phyloP scores from a whole-genome alignment of 1,140 invertebrate species.

The Euglossa dilemma region DNA sequence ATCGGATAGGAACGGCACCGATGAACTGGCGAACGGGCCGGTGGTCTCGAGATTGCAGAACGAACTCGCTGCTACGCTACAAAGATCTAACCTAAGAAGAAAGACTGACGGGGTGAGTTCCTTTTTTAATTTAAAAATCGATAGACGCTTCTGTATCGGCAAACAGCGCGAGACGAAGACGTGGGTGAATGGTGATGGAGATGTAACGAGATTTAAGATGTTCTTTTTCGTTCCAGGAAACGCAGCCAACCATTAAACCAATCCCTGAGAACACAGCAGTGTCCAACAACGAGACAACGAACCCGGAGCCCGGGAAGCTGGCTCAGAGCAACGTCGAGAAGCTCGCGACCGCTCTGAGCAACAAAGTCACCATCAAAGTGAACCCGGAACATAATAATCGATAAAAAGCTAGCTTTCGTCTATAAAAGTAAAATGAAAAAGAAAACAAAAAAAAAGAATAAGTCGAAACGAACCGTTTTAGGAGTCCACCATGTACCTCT shows the following conservation, averaged over 20 bases:
- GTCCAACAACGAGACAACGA: slow-evolving; percentile 59
- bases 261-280: slow-evolving; percentile 48
- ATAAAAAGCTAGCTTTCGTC: slow-evolving; percentile 67
- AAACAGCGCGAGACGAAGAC: no score
- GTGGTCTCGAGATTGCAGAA: slow-evolving; percentile 87
- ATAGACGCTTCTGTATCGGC: no score
- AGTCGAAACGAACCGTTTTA: slow-evolving; percentile 44
- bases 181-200: no score
- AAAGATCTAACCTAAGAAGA: slow-evolving; percentile 88
- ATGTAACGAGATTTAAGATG: no score
- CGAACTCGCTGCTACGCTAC: slow-evolving; percentile 88
- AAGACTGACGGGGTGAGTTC: slow-evolving; percentile 86
- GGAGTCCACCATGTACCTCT: slow-evolving; percentile 59
- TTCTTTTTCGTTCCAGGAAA: slow-evolving; percentile 45
- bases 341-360: slow-evolving; percentile 74
- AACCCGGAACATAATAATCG: slow-evolving; percentile 77
- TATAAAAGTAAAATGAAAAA: not conserved
- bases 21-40: slow-evolving; percentile 69
- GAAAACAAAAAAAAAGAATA: not conserved
- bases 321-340: slow-evolving; percentile 76
- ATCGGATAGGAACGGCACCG: slow-evolving; percentile 69
- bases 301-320: slow-evolving; percentile 57
- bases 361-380: slow-evolving; percentile 81
- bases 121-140: no score
- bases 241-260: slow-evolving; percentile 42